These are phyloP conservation scores for Chionoecetes opilio DNA, from an alignment of 1,140 invertebrate genomes.

Conservation along the genomic window DNA sequence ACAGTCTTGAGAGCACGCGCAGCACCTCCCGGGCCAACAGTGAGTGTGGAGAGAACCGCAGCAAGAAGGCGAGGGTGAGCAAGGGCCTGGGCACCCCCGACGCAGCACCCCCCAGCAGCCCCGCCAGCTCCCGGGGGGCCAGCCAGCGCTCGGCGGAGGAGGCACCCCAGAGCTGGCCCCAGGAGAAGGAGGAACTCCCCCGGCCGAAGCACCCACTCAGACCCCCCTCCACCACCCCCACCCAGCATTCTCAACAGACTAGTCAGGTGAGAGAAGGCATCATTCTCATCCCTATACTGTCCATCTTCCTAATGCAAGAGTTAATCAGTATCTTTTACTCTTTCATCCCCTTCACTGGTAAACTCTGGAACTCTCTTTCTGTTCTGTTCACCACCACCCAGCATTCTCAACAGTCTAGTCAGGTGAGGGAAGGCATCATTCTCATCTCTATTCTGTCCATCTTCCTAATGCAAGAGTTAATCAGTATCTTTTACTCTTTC, in stretches of 20 bases:
- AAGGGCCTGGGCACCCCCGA: constrained; percentile 56
- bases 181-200: constrained; percentile 60
- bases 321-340: too few species aligned
- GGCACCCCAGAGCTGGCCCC: constrained; percentile 46
- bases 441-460: too few species aligned
- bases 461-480: too few species aligned
- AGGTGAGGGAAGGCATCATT: too few species aligned
- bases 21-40: constrained; percentile 61
- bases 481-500: too few species aligned
- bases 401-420: too few species aligned
- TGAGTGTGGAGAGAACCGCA: constrained; percentile 54
- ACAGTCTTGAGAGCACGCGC: constrained; percentile 68
- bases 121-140: constrained; percentile 51
- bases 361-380: too few species aligned
- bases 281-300: too few species aligned
- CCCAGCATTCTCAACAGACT: constrained; percentile 75
- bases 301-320: too few species aligned
- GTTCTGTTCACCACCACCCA: too few species aligned
- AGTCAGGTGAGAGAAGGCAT: constrained; percentile 56
- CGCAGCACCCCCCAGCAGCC: constrained; percentile 22
- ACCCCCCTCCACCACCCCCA: too few species aligned
- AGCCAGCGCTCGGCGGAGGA: constrained; percentile 55
- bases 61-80: constrained; percentile 57
- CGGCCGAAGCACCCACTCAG: constrained; percentile 59
- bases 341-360: too few species aligned